A percentile compares a stretch with the other conserved stretches of the same genome.
phyloP scores from a whole-genome alignment of 2,888 invertebrate species.

The Gortyna flavago region DNA sequence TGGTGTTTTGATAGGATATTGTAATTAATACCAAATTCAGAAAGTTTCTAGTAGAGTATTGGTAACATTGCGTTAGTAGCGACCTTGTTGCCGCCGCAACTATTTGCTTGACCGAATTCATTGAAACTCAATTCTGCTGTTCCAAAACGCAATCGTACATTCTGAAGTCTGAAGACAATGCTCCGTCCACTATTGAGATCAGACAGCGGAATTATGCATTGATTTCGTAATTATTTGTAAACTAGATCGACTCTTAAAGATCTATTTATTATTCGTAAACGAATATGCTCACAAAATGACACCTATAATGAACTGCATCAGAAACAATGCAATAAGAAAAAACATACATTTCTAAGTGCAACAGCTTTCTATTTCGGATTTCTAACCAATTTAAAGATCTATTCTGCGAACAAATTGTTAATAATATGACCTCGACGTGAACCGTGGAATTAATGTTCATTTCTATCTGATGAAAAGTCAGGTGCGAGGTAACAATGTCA shows the following conservation, averaged over 20 bases:
- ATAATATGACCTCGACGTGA: slow-evolving; percentile 56
- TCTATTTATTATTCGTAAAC: slow-evolving; percentile 14
- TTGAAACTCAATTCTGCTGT: slow-evolving; percentile 73
- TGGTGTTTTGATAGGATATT: slow-evolving; percentile 58
- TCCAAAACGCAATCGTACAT: slow-evolving; percentile 68
- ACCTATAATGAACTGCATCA: slow-evolving; percentile 37
- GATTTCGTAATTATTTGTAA: slow-evolving; percentile 47
- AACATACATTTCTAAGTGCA: slow-evolving; percentile 37
- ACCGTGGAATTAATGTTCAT: slow-evolving; percentile 52
- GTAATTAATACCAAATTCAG: slow-evolving; percentile 66
- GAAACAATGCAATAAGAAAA: slow-evolving; percentile 47
- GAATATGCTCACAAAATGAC: slow-evolving; percentile 28
- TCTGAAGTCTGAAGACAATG: slow-evolving; percentile 66
- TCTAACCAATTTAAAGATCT: slow-evolving; percentile 54
- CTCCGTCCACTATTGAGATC: slow-evolving; percentile 52
- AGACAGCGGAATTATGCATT: slow-evolving; percentile 45
- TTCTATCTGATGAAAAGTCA: slow-evolving; percentile 47
- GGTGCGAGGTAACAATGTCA: slow-evolving; percentile 22
- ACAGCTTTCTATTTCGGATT: slow-evolving; percentile 62
- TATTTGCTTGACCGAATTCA: slow-evolving; percentile 78
- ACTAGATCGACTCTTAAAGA: slow-evolving; percentile 26
- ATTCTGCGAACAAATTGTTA: slow-evolving; percentile 54
- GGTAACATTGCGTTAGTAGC: slow-evolving; percentile 74
- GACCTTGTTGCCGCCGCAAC: slow-evolving; percentile 77
- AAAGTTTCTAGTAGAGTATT: slow-evolving; percentile 69